Conservation (phyloP, 1,140 invertebrate genomes). For the Drosophila oshimai region DNA sequence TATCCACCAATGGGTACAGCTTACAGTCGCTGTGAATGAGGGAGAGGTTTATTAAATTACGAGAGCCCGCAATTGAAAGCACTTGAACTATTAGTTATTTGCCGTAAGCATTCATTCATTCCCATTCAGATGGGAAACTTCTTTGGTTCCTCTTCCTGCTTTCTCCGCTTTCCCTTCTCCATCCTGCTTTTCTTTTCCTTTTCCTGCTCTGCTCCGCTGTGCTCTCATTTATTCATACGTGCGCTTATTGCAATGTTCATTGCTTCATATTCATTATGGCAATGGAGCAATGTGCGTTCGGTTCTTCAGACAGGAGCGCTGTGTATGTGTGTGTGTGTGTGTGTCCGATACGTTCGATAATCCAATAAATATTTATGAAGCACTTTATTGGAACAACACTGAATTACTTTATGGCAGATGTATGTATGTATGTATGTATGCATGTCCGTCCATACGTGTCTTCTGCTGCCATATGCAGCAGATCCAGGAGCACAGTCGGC, state of each 20-base stretch:
- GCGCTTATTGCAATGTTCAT: conserved; percentile 80
- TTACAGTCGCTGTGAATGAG: background rate
- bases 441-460: conserved; percentile 7
- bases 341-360: conserved; percentile 70
- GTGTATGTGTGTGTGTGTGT: conserved; percentile 28
- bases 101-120: conserved; percentile 34
- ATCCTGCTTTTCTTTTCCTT: conserved; percentile 17
- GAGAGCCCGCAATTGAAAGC: conserved; percentile 13
- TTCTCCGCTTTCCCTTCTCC: background rate
- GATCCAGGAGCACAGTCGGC: background rate
- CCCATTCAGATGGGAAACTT: conserved; percentile 27
- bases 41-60: conserved; percentile 20
- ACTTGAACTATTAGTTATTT: conserved; percentile 58
- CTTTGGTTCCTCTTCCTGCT: conserved; percentile 2
- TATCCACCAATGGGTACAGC: conserved; percentile 2
- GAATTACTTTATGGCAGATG: conserved; percentile 73
- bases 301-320: conserved; percentile 20
- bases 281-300: conserved; percentile 66
- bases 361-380: conserved; percentile 82
- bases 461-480: conserved; percentile 33
- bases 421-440: conserved; percentile 35
- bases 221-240: conserved; percentile 77
- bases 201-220: conserved; percentile 41
- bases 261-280: conserved; percentile 78
- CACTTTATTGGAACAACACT: conserved; percentile 81